These are phyloP conservation scores for Nyctereutes procyonoides DNA, from an alignment of 2,113 vertebrate species.

Conservation along the genomic window DNA sequence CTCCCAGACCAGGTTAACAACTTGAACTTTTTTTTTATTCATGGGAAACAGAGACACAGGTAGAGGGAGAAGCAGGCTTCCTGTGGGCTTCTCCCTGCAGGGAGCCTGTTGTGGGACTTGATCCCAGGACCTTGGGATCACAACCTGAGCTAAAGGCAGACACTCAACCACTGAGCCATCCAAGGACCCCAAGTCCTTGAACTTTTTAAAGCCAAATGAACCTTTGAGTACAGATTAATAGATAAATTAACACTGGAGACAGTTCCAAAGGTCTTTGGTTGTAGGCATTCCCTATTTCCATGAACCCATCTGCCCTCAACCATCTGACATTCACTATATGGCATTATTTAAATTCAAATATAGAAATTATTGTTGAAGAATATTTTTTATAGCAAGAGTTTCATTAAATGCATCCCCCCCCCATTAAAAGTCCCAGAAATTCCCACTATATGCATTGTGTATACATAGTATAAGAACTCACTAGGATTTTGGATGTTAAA, in stretches of 20 bases:
- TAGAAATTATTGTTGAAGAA: not conserved
- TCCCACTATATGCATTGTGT: not conserved
- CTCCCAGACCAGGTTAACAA: not conserved
- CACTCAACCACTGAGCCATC: too few relatives aligned
- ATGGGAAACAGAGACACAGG: too few relatives aligned
- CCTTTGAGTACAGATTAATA: not conserved
- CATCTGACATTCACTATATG: not conserved
- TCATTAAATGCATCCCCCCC: not conserved
- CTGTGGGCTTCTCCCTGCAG: too few relatives aligned
- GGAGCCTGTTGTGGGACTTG: too few relatives aligned
- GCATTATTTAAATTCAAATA: constrained; percentile 35
- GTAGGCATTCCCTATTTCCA: not conserved
- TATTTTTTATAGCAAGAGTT: constrained; percentile 20
- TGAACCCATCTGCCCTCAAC: not conserved
- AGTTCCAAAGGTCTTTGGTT: not conserved
- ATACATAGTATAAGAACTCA: not conserved
- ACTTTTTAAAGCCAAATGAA: not conserved
- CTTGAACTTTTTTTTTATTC: too few relatives aligned
- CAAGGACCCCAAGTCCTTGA: not conserved
- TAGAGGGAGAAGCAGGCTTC: too few relatives aligned
- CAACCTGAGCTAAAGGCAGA: too few relatives aligned
- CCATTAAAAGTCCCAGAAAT: not conserved
- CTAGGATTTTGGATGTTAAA: not conserved
- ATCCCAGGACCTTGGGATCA: too few relatives aligned
- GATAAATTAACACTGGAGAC: not conserved